Base-by-base conservation (phyloP, 2,113 vertebrate species). In the Grus americana region DNA sequence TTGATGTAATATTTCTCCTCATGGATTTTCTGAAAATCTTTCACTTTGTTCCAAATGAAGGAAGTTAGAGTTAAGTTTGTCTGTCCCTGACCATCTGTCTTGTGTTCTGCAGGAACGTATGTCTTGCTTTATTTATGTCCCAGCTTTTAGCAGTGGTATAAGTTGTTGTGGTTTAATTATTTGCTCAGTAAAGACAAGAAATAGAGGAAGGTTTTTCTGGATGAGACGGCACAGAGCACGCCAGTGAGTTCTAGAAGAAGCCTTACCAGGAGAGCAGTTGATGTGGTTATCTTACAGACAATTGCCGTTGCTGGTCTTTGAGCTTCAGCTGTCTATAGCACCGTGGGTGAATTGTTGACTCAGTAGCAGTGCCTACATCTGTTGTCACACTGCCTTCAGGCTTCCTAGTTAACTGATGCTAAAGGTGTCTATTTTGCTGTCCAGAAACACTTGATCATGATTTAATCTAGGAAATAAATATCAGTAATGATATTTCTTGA, bases 281-380 rank as follows among this genome's bases (percentile, higher is more conserved):
- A 58, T 74, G 47, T 32, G 30, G 8, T 44, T 46, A 27, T 61
- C 17, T 8, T 47, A 26, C n/a, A 61, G 40, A 47, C 23, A 40
- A 2, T 12, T 46, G 46, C 20, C 4, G 0, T 19, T 72, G 38
- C 49, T 58, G 66, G 7, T 38, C 18, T 26, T 52, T 3, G 11
- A 26, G 44, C 38, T 61, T 74, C 52, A 66, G 40, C 68, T 71
- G 15, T 23, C 55, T 54, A 17, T 38, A 55, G 19, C 55, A 14
- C 14, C 0, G 0, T 10, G 12, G 0, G 0, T 61, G 59, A 76
- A 21, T 23, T 70, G n/a, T 5, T 86, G 55, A 30, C 4, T 0
- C 27, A 5, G 7, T 6, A 54, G 36, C 2, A 2, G 27, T 12
- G 92, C 55, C 52, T 47, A 0, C 26, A 6, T 76, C 40, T 76